Evolutionary conservation across 2,888 invertebrate species (phyloP), one percentile per base, ranked within the genome.

Genomic region (Seira musarum): DNA sequence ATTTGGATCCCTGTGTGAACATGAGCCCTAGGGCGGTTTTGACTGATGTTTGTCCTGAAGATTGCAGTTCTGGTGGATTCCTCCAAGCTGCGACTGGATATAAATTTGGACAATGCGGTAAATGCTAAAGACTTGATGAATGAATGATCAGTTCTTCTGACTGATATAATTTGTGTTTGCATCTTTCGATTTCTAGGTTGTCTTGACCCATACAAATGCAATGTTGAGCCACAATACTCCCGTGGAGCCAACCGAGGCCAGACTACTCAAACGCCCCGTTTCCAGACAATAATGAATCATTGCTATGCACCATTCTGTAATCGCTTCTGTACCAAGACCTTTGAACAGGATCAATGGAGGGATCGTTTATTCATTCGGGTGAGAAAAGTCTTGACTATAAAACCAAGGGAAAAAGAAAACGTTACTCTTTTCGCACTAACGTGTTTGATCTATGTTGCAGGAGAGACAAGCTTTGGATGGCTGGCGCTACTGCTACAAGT

Each of bases 391-490:
- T 53, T 86, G 53, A 63, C 61, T 71, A 19, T 30, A 19, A 19
- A 10, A 60, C 22, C 10, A 13, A 21, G 8, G 25, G 10, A 65
- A 13, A 22, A 24, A 65, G 17, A 10, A 10, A 22, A 19, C n/a
- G n/a, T n/a, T n/a, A n/a, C n/a, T n/a, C n/a, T n/a, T n/a, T n/a
- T n/a, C n/a, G n/a, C n/a, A n/a, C n/a, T n/a, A n/a, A n/a, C n/a
- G n/a, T 40, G 17, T n/a, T n/a, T n/a, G n/a, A n/a, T n/a, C n/a
- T n/a, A n/a, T n/a, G n/a, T n/a, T n/a, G 30, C 53, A 86, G 85
- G 86, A 86, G 67, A 49, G 85, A 25, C 84, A 86, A 76, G 86
- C 86, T 67, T 53, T 86, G 53, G 86, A 86, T 66, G 86, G 85
- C 17, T 86, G 86, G 86, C 69, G 85, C 21, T 83, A 85, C 71